Conservation (phyloP, 2,797 vertebrate genomes). For the Clarias laeviceps region DNA sequence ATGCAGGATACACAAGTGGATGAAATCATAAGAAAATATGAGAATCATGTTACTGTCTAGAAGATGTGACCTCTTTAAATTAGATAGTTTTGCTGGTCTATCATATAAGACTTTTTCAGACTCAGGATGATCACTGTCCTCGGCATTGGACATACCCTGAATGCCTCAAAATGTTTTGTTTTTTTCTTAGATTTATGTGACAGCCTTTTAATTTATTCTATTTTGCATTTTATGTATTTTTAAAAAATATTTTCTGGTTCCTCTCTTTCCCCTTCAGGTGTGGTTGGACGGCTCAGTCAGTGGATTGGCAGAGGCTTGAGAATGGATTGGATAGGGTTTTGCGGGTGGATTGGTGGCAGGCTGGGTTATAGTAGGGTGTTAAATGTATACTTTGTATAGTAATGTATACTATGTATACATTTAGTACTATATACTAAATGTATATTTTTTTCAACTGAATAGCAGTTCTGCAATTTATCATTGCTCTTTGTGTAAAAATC, state of each 20-base stretch:
- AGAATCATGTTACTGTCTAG: neutral
- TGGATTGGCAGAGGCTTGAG: neutral
- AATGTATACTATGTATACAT: too few species aligned
- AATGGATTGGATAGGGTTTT: neutral
- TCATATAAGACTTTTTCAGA: neutral
- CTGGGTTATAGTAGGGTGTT: neutral
- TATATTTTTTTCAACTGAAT: neutral
- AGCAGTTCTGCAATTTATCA: neutral
- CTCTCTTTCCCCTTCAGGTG: neutral
- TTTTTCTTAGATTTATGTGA: neutral
- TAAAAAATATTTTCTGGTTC: neutral
- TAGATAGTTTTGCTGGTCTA: neutral
- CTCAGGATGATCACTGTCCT: neutral
- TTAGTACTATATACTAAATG: too few species aligned
- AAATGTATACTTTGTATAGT: neutral
- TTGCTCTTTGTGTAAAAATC: neutral
- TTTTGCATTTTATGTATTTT: neutral
- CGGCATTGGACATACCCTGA: neutral
- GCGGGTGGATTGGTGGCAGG: neutral
- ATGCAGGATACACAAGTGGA: neutral
- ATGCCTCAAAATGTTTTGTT: neutral
- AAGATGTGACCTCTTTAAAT: neutral
- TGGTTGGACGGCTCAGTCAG: neutral
- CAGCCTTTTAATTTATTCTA: neutral
- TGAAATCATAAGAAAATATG: neutral